Percentiles rank a stretch among this genome's conserved stretches.
These are phyloP conservation scores for Eubucco bourcierii DNA, from an alignment of 2,113 vertebrate genomes.

Conservation along the genomic window DNA sequence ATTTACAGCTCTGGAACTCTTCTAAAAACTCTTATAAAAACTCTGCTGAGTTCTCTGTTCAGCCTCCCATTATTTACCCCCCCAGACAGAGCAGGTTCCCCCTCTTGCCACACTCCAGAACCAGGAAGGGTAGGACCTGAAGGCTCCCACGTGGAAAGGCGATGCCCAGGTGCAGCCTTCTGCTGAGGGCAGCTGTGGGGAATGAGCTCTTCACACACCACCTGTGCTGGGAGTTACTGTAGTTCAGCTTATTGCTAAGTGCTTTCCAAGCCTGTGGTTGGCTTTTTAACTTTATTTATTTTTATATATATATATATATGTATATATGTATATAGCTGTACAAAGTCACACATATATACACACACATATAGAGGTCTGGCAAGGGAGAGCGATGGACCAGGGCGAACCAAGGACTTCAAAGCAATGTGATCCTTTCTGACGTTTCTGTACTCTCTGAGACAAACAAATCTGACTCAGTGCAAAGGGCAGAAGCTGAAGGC, in stretches of 20 bases:
- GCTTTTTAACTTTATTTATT: neutral
- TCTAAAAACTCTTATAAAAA: slow-evolving; percentile 62
- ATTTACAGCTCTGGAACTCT: slow-evolving; percentile 34
- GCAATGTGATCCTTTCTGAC: neutral
- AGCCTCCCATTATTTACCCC: slow-evolving; percentile 48
- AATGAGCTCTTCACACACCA: slow-evolving; percentile 46
- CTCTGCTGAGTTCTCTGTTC: slow-evolving; percentile 31
- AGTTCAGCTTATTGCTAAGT: slow-evolving; percentile 74
- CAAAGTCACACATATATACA: neutral
- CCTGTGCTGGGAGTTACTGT: slow-evolving; percentile 63
- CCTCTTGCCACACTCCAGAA: slow-evolving; percentile 5
- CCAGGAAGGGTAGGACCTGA: neutral
- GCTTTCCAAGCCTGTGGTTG: slow-evolving; percentile 57
- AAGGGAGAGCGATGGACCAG: slow-evolving; percentile 53
- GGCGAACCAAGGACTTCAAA: neutral
- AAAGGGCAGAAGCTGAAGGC: neutral
- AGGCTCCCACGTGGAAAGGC: neutral
- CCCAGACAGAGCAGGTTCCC: neutral
- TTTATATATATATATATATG: neutral
- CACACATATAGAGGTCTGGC: neutral
- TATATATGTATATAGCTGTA: neutral
- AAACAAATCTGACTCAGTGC: slow-evolving; percentile 22
- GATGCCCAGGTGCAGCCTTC: neutral
- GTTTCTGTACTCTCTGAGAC: slow-evolving; percentile 7
- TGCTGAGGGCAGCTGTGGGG: slow-evolving; percentile 24